Evolutionary conservation across 1,140 invertebrate genomes (phyloP), one percentile per base, ranked within the genome.

Genomic region (Lepidostoma basale): DNA sequence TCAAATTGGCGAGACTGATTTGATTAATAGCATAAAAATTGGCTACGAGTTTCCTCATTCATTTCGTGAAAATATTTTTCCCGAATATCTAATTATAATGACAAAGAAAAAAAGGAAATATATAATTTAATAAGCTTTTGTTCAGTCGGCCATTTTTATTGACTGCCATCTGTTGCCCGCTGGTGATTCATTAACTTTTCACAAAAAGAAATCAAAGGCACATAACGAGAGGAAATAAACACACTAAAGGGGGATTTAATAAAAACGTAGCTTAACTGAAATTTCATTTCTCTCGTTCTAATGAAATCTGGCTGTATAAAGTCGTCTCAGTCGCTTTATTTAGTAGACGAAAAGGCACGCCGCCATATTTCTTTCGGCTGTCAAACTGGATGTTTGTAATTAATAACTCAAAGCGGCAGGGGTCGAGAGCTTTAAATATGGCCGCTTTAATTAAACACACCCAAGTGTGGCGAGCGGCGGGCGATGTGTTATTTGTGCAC

Each of bases 391-490:
- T 64, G 64, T 59, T 67, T 14, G 63, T 71, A 71, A 71, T 71
- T 71, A 71, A 71, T 70, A 67, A 67, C 68, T 67, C 64, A 42
- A 59, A 71, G 65, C 56, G 62, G 18, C 64, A 63, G 64, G 44
- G 68, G 63, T 64, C 62, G 36, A 16, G 49, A 3, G 56, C 25
- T 44, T 9, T 23, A 42, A 40, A 23, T 26, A 60, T 23, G 14
- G 16, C 20, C 8, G 22, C 20, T 60, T 60, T 60, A 60, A 60
- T 42, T 44, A 26, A 42, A 60, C 36, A 14, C 18, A 22, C 28
- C 52, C 52, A 10, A 56, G 16, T 56, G 52, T 33, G 20, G n/a
- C n/a, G n/a, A n/a, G n/a, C n/a, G n/a, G n/a, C n/a, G n/a, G n/a
- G n/a, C n/a, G n/a, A n/a, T n/a, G n/a, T n/a, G n/a, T n/a, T 16